phyloP scores from a whole-genome alignment of 2,113 vertebrate genomes.

The Callochromis pleurospilus region DNA sequence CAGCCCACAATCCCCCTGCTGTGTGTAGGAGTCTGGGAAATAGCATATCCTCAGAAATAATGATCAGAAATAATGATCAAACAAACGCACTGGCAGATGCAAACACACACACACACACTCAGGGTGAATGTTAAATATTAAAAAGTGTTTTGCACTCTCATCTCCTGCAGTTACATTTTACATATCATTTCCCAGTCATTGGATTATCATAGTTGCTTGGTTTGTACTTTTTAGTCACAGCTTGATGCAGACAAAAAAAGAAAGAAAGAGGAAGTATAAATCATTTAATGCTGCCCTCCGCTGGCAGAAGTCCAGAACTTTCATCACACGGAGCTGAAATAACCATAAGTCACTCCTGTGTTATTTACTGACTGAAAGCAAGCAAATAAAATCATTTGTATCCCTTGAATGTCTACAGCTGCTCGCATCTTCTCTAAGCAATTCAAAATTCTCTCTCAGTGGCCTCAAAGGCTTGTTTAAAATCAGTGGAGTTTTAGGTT shows the following conservation, averaged over 20 bases:
- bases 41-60: slow-evolving; percentile 24
- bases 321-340: neutral
- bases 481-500: neutral
- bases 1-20: slow-evolving; percentile 28
- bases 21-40: slow-evolving; percentile 37
- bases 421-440: neutral
- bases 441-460: neutral
- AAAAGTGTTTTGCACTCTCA: neutral
- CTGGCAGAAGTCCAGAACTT: slow-evolving; percentile 34
- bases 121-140: slow-evolving; percentile 9
- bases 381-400: neutral
- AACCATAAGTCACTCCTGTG: neutral
- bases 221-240: slow-evolving; percentile 10
- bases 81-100: neutral
- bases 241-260: neutral
- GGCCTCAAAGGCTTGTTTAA: neutral
- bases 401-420: neutral
- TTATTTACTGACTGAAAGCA: neutral
- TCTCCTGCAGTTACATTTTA: neutral
- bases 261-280: neutral
- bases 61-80: slow-evolving; percentile 42
- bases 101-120: neutral
- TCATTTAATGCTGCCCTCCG: slow-evolving; percentile 62
- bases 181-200: neutral
- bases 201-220: neutral